Percentiles rank a stretch among this genome's conserved stretches.
These are phyloP conservation scores for Platichthys flesus DNA, from an alignment of 2,113 vertebrate genomes.

Conservation along the genomic window DNA sequence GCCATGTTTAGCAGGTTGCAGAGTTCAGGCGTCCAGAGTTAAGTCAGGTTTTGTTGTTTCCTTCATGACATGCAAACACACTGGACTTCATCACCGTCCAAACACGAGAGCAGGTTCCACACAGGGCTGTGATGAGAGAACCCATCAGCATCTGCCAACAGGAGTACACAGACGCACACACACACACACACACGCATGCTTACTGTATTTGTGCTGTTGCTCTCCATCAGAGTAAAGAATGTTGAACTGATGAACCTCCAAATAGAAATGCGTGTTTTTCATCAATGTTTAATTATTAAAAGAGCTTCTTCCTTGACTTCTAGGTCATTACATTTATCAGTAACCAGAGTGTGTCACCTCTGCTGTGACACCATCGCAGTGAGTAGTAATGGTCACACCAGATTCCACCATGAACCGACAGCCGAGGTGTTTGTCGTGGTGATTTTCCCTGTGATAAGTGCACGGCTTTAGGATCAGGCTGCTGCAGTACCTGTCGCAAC, in stretches of 20 bases:
- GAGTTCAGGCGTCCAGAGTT: not conserved
- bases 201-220: not conserved
- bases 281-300: constrained; percentile 50
- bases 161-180: not conserved
- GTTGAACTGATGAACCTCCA: not conserved
- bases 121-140: constrained; percentile 22
- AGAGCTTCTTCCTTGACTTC: constrained; percentile 27
- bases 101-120: constrained; percentile 54
- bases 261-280: not conserved
- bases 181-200: constrained; percentile 1
- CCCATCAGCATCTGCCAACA: constrained; percentile 37
- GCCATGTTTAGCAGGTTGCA: constrained; percentile 10
- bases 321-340: constrained; percentile 60
- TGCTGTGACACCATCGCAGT: constrained; percentile 8
- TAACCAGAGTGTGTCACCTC: constrained; percentile 36
- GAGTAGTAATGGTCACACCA: constrained; percentile 36
- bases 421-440: constrained; percentile 38
- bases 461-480: not conserved
- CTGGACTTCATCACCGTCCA: constrained; percentile 52
- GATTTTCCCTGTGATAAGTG: constrained; percentile 55
- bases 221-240: not conserved
- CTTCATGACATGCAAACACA: constrained; percentile 57
- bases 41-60: constrained; percentile 48
- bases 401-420: not conserved
- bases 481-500: constrained; percentile 51